Evolutionary conservation across 2,797 vertebrate species (phyloP).

Genomic region (Characodon lateralis): DNA sequence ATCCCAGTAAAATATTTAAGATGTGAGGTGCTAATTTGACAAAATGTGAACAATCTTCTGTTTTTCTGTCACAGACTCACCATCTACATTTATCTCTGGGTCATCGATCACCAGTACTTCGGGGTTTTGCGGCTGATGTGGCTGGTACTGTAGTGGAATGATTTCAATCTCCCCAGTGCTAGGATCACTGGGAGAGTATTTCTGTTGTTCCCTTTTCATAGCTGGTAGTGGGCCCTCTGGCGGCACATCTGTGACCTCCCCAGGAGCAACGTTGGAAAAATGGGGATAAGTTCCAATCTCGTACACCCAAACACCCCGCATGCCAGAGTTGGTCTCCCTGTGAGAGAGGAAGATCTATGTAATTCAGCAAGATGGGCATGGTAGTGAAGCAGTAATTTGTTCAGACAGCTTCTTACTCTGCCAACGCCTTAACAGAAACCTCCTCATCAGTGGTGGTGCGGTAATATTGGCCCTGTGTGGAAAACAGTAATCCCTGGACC

Average conservation of each 20-base stretch:
- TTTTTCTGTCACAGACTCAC: constrained; percentile 73
- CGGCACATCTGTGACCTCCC: constrained; percentile 70
- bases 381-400: not conserved
- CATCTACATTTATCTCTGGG: constrained; percentile 87
- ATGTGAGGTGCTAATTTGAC: not conserved
- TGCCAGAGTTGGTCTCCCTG: constrained; percentile 90
- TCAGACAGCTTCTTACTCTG: constrained; percentile 80
- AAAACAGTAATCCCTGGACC: constrained; percentile 71
- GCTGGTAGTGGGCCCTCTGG: constrained; percentile 26
- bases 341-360: not conserved
- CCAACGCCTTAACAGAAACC: constrained; percentile 81
- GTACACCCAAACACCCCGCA: constrained; percentile 88
- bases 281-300: constrained; percentile 85
- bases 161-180: constrained; percentile 58
- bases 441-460: constrained; percentile 81
- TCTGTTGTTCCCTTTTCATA: constrained; percentile 31
- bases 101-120: constrained; percentile 88
- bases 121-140: constrained; percentile 72
- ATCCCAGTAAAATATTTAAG: not conserved
- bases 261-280: constrained; percentile 73
- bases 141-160: constrained; percentile 77
- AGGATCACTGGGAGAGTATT: constrained; percentile 43
- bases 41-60: not conserved
- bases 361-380: not conserved
- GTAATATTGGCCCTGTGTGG: constrained; percentile 81